Conservation (phyloP, 2,113 vertebrate genomes). For the Syrmaticus mikado region DNA sequence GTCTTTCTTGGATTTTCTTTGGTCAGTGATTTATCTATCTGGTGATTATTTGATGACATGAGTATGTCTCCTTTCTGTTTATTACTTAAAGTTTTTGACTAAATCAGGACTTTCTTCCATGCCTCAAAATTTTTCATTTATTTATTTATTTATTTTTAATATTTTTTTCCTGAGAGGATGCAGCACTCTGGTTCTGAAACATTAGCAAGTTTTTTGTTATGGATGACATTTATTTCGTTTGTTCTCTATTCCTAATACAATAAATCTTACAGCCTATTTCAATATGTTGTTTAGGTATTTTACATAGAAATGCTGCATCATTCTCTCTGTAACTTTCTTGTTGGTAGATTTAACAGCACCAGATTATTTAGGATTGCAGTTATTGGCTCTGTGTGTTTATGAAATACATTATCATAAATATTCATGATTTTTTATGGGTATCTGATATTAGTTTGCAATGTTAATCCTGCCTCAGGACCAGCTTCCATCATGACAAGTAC, state of each 20-base stretch:
- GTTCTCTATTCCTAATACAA: not conserved
- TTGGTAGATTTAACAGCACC: not conserved
- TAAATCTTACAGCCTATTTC: constrained; percentile 27
- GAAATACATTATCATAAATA: constrained; percentile 58
- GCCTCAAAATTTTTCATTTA: not conserved
- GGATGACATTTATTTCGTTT: constrained; percentile 6
- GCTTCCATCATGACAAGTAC: not conserved
- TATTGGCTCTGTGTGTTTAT: constrained; percentile 33
- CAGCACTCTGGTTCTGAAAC: not conserved
- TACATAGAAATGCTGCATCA: not conserved
- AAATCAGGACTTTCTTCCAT: not conserved
- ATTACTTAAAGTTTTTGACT: not conserved
- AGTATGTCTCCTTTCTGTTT: not conserved
- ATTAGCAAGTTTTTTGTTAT: constrained; percentile 15
- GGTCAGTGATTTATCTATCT: not conserved
- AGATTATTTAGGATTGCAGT: constrained; percentile 20
- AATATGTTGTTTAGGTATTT: constrained; percentile 13
- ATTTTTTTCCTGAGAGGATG: not conserved
- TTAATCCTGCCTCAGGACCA: constrained; percentile 42
- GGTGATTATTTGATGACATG: not conserved
- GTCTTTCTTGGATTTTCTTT: not conserved
- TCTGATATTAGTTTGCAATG: constrained; percentile 12
- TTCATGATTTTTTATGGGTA: constrained; percentile 11
- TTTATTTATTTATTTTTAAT: not conserved
- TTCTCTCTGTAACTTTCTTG: constrained; percentile 15